A percentile compares a stretch with the other conserved stretches of the same genome.
Conservation (phyloP, 1,140 invertebrate genomes). For the Lucilia sericata region DNA sequence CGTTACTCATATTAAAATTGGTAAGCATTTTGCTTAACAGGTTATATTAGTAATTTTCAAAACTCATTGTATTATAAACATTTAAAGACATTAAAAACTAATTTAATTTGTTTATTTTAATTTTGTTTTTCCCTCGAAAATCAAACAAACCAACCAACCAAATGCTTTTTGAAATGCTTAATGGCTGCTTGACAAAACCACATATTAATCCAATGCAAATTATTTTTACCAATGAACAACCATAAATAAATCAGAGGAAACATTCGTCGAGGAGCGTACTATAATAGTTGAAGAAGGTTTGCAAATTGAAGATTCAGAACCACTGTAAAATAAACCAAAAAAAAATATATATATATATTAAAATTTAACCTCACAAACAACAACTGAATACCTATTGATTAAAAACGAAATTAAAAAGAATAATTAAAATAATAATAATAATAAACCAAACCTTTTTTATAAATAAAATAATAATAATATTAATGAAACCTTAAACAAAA, state of each 20-base stretch:
- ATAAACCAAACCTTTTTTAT: constrained; percentile 46
- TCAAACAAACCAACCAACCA: not conserved
- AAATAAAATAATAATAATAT: constrained; percentile 44
- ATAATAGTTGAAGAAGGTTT: constrained; percentile 67
- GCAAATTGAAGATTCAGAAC: constrained; percentile 66
- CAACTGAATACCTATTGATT: not conserved
- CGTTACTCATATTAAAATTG: constrained; percentile 66
- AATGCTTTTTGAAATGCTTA: constrained; percentile 47
- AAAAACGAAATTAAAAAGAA: constrained; percentile 38
- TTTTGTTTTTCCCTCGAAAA: constrained; percentile 10
- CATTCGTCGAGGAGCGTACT: constrained; percentile 67
- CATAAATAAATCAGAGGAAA: constrained; percentile 61
- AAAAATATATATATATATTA: not conserved
- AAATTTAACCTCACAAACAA: constrained; percentile 30
- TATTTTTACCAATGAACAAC: constrained; percentile 35
- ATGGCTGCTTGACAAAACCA: constrained; percentile 40
- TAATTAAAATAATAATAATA: constrained; percentile 48
- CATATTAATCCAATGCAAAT: constrained; percentile 18
- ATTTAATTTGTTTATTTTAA: constrained; percentile 34
- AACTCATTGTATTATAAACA: no score
- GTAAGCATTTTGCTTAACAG: constrained; percentile 53
- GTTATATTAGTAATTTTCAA: not conserved
- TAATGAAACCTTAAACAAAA: not conserved
- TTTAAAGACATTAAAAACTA: constrained; percentile 11
- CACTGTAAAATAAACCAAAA: constrained; percentile 57